Evolutionary conservation across 2,113 vertebrate genomes (phyloP).

Genomic region (Strix uralensis): DNA sequence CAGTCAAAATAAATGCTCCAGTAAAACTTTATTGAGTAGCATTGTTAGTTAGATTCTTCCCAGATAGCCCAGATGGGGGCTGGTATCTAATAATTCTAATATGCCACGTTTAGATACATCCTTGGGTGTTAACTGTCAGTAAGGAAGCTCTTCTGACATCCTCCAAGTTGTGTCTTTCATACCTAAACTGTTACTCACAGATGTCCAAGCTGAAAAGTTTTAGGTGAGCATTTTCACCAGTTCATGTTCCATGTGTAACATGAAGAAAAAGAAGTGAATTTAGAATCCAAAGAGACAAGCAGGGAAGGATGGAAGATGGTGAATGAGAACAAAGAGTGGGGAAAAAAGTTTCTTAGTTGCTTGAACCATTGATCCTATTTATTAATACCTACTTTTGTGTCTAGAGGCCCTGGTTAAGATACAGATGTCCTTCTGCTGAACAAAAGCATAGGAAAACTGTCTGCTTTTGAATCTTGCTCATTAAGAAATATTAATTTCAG

Average conservation of each 20-base stretch:
- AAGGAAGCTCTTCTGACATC: not conserved
- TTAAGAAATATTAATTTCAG: not conserved
- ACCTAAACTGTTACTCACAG: not conserved
- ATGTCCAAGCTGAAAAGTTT: not conserved
- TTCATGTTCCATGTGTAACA: not conserved
- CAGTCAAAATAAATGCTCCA: not conserved
- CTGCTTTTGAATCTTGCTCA: not conserved
- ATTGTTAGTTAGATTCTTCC: not conserved
- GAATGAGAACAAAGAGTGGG: not conserved
- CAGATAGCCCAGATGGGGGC: not conserved
- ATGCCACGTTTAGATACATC: not conserved
- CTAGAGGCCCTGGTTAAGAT: not conserved
- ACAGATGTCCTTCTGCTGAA: not conserved
- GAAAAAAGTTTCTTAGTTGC: not conserved
- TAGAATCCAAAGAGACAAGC: not conserved
- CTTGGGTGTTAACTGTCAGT: not conserved
- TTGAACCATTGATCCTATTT: not conserved
- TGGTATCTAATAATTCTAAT: not conserved
- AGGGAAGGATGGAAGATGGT: not conserved
- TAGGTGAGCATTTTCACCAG: not conserved
- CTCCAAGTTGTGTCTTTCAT: not conserved
- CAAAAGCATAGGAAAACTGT: not conserved
- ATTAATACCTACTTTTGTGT: not conserved
- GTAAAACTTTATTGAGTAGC: not conserved
- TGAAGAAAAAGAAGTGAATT: not conserved